phyloP scores from a whole-genome alignment of 2,888 invertebrate species.

The Hetaerina titia region DNA sequence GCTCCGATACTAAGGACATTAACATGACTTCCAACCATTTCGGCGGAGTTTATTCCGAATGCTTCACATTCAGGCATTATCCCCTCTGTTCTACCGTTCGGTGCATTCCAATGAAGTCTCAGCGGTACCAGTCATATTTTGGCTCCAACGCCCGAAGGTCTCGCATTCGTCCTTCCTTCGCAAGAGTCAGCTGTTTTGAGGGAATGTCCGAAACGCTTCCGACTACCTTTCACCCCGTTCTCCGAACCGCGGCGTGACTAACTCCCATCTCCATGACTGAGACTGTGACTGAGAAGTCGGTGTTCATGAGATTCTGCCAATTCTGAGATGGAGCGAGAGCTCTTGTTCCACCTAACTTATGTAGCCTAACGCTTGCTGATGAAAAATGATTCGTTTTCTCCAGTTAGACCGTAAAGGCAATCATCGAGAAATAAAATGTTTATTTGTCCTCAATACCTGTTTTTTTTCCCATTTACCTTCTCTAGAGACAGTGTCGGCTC shows the following conservation, averaged over 20 bases:
- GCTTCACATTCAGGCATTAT: not conserved
- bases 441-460: not conserved
- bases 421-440: not conserved
- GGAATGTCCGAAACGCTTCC: not conserved
- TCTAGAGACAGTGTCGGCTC: not conserved
- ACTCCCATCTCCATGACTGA: not conserved
- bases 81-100: not conserved
- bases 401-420: not conserved
- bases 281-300: not conserved
- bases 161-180: not conserved
- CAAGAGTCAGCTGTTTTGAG: not conserved
- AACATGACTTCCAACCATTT: not conserved
- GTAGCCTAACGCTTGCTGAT: no score
- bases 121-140: not conserved
- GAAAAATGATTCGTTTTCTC: not conserved
- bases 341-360: no score
- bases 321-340: not conserved
- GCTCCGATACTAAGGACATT: not conserved
- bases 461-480: not conserved
- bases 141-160: not conserved
- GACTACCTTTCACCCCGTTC: slow-evolving; percentile 14
- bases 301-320: not conserved
- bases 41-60: not conserved
- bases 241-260: not conserved
- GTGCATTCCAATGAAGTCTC: not conserved